phyloP scores from a whole-genome alignment of 2,797 vertebrate genomes.

The Cichlasoma orientale region DNA sequence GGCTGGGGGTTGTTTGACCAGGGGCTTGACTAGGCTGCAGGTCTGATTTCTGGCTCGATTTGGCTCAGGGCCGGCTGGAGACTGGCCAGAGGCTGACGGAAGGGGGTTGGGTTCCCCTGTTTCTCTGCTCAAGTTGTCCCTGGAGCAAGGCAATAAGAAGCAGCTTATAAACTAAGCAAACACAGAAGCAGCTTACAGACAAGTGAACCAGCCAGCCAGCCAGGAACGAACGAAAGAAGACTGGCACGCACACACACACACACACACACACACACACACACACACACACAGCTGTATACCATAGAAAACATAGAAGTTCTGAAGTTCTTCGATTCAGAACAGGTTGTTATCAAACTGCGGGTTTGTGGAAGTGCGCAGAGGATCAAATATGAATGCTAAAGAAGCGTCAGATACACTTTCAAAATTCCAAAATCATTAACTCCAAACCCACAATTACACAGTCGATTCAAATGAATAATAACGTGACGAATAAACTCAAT shows the following conservation, averaged over 20 bases:
- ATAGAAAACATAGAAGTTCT: too few species aligned
- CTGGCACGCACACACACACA: constrained; percentile 33
- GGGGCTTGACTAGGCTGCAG: constrained; percentile 62
- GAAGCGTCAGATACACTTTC: background rate
- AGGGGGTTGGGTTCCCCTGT: constrained; percentile 50
- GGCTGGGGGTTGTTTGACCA: constrained; percentile 70
- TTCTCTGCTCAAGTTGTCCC: constrained; percentile 57
- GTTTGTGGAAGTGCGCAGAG: background rate
- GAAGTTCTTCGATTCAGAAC: too few species aligned
- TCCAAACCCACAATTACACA: background rate
- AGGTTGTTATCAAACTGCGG: background rate
- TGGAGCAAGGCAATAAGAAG: constrained; percentile 73
- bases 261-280: background rate
- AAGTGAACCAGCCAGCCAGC: constrained; percentile 63
- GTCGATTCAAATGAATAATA: background rate
- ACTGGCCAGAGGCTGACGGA: constrained; percentile 55
- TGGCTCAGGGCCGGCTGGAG: constrained; percentile 65
- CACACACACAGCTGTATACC: background rate
- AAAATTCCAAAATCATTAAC: background rate
- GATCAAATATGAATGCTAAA: too few species aligned
- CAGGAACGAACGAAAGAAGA: constrained; percentile 55
- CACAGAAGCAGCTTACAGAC: constrained; percentile 62
- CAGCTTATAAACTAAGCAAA: constrained; percentile 80
- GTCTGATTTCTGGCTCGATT: constrained; percentile 71
- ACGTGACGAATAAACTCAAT: background rate